These are phyloP conservation scores for Neoseiulus cucumeris DNA, from an alignment of 1,140 invertebrate species.

Conservation along the genomic window DNA sequence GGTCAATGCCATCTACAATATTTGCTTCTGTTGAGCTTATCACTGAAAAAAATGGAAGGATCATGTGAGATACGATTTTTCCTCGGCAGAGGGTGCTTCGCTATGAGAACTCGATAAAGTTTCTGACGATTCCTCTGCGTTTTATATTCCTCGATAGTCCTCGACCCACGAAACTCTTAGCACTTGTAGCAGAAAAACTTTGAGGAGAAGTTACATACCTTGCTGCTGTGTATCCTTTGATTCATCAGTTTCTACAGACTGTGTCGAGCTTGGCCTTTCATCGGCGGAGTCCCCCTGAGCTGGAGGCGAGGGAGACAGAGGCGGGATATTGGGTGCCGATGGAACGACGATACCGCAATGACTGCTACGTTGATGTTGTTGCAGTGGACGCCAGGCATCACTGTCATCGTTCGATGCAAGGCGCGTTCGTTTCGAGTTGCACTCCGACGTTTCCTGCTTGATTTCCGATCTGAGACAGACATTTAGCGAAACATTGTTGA, in stretches of 20 bases:
- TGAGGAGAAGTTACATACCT: neutral
- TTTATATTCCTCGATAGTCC: too few species aligned
- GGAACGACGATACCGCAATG: conserved; percentile 6
- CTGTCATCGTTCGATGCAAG: too few species aligned
- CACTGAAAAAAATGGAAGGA: neutral
- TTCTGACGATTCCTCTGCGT: too few species aligned
- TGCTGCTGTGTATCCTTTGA: conserved; percentile 5
- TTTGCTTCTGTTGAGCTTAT: conserved; percentile 81
- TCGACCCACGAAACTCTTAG: too few species aligned
- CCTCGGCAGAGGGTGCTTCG: too few species aligned
- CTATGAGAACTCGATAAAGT: too few species aligned
- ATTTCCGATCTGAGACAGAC: neutral
- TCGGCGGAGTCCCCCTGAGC: neutral
- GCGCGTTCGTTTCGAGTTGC: neutral
- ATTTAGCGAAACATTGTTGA: neutral
- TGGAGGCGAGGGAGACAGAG: neutral
- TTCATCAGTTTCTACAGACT: conserved; percentile 4
- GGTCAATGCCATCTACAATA: conserved; percentile 82
- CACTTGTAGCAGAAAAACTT: too few species aligned
- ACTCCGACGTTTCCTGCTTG: neutral
- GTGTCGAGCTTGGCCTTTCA: neutral
- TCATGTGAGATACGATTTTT: too few species aligned
- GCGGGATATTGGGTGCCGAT: neutral
- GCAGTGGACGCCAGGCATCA: too few species aligned
- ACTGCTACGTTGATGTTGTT: neutral